Conservation (phyloP, 2,888 invertebrate species). For the Physocephala rufipes region DNA sequence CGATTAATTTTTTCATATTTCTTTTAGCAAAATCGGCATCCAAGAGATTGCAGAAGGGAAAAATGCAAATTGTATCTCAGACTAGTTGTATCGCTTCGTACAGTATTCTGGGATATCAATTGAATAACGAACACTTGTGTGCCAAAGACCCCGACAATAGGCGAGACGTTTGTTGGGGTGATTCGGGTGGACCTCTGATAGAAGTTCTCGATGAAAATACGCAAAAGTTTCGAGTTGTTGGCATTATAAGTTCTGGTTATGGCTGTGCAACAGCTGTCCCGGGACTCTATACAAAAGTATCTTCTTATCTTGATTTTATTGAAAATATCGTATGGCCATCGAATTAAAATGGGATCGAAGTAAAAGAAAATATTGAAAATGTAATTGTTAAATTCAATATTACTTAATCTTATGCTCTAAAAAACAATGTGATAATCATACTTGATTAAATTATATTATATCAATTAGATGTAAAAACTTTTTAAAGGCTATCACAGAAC, state of each 20-base stretch:
- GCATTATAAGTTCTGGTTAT: slow-evolving; percentile 50
- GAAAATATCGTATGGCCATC: slow-evolving; percentile 51
- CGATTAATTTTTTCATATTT: neutral
- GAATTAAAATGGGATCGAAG: neutral
- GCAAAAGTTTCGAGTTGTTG: slow-evolving; percentile 44
- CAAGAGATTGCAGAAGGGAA: slow-evolving; percentile 44
- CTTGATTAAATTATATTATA: too few species aligned
- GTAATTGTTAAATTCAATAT: too few species aligned
- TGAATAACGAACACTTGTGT: slow-evolving; percentile 46
- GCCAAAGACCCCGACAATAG: slow-evolving; percentile 45
- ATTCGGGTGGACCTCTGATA: slow-evolving; percentile 51
- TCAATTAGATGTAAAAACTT: too few species aligned
- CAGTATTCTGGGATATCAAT: slow-evolving; percentile 38
- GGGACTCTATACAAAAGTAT: slow-evolving; percentile 49
- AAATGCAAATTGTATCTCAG: slow-evolving; percentile 45
- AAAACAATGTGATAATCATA: too few species aligned
- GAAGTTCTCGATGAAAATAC: slow-evolving; percentile 24
- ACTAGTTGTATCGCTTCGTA: slow-evolving; percentile 42
- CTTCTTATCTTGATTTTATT: slow-evolving; percentile 52
- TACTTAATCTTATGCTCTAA: too few species aligned
- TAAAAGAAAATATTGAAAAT: too few species aligned
- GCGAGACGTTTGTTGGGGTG: slow-evolving; percentile 48
- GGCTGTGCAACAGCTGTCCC: slow-evolving; percentile 46
- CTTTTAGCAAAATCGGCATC: slow-evolving; percentile 45
- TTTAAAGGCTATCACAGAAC: too few species aligned